A percentile compares a stretch with the other conserved stretches of the same genome.
These are phyloP conservation scores for Danio tinwini DNA, from an alignment of 2,797 vertebrate genomes.

Conservation along the genomic window DNA sequence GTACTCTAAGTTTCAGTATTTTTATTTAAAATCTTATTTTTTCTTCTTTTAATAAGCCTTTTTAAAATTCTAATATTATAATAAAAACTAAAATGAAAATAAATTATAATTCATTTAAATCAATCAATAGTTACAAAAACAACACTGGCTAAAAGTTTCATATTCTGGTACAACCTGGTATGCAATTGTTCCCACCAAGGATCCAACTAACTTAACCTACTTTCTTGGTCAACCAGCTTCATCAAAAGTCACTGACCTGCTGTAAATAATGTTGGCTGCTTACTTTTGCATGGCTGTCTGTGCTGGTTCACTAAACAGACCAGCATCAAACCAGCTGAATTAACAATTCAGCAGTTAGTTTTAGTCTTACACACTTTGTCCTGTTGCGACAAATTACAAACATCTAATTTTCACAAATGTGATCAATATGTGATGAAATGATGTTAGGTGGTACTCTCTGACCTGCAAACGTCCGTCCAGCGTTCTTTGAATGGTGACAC, in stretches of 20 bases:
- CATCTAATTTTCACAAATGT: background rate
- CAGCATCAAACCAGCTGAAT: background rate
- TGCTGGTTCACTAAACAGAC: background rate
- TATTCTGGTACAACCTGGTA: background rate
- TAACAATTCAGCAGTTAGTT: background rate
- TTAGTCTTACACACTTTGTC: background rate
- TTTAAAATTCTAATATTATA: background rate
- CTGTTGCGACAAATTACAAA: background rate
- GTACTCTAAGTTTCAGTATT: background rate
- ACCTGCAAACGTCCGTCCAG: conserved; percentile 87
- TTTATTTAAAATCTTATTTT: background rate
- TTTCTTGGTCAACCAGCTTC: background rate
- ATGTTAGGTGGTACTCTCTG: conserved; percentile 16
- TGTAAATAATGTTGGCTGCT: background rate
- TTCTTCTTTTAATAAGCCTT: too few species aligned
- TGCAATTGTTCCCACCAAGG: background rate
- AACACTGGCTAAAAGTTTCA: background rate
- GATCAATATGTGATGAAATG: background rate
- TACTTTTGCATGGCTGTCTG: background rate
- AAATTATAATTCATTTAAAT: too few species aligned
- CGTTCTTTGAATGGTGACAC: conserved; percentile 88
- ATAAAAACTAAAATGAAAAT: too few species aligned
- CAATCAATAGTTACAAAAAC: too few species aligned
- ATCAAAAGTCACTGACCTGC: background rate
- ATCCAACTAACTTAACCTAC: background rate